Conservation (phyloP, 2,113 vertebrate genomes). For the Silurus asotus region DNA sequence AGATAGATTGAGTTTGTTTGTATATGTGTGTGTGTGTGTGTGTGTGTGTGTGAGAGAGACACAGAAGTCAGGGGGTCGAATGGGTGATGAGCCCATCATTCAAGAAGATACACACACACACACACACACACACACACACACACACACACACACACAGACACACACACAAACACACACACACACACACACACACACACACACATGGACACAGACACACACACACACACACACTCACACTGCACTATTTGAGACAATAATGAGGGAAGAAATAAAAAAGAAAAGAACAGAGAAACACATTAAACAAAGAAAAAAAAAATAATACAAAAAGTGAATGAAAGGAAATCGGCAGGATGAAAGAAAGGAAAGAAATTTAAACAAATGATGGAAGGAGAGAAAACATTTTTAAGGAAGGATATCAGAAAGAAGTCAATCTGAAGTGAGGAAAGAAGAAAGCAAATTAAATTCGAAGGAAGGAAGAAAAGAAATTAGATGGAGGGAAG, state of each 20-base stretch:
- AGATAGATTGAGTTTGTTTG: conserved; percentile 13
- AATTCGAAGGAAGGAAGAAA: no score
- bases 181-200: background rate
- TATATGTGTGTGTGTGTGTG: conserved; percentile 30
- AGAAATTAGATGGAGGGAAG: no score
- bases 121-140: background rate
- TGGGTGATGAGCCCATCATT: conserved; percentile 42
- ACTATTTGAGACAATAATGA: background rate
- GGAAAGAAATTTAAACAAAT: no score
- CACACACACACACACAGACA: background rate
- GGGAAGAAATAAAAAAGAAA: background rate
- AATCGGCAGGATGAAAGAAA: background rate
- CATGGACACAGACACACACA: background rate
- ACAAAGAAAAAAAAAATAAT: background rate
- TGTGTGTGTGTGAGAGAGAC: conserved; percentile 27
- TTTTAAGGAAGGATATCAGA: no score
- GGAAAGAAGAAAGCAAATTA: no score
- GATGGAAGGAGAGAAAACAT: background rate
- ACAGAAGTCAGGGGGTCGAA: conserved; percentile 40
- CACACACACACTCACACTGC: background rate
- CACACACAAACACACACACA: background rate
- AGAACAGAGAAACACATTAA: background rate
- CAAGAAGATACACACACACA: conserved; percentile 1
- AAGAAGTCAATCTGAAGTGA: no score
- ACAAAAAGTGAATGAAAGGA: background rate